Evolutionary conservation across 2,888 invertebrate genomes (phyloP).

Genomic region (Dolichomitus sp.): DNA sequence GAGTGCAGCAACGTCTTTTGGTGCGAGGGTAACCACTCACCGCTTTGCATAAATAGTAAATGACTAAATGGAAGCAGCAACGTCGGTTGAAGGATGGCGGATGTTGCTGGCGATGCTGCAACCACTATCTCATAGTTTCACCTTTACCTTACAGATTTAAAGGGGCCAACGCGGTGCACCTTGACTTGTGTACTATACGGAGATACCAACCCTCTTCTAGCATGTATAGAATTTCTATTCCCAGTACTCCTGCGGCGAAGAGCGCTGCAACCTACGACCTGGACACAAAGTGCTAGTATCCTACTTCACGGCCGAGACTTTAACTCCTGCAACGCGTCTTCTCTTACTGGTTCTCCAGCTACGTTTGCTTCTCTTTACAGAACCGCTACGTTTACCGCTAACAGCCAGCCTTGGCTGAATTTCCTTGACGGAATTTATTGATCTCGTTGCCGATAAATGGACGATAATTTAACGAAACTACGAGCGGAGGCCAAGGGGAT

Average conservation of each 20-base stretch:
- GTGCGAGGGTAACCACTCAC: constrained; percentile 56
- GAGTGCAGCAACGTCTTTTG: constrained; percentile 53
- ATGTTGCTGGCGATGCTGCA: constrained; percentile 54
- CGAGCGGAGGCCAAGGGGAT: background rate
- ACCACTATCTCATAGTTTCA: constrained; percentile 67
- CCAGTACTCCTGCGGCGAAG: constrained; percentile 9
- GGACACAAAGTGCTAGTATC: constrained; percentile 57
- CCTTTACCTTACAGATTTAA: constrained; percentile 70
- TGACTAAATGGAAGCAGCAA: constrained; percentile 72
- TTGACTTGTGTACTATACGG: constrained; percentile 20
- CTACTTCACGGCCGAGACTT: constrained; percentile 47
- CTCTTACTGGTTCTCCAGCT: background rate
- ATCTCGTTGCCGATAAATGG: constrained; percentile 60
- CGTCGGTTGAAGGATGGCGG: constrained; percentile 36
- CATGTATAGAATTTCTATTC: background rate
- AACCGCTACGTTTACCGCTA: constrained; percentile 40
- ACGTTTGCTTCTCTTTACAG: constrained; percentile 27
- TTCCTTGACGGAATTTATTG: constrained; percentile 56
- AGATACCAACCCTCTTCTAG: constrained; percentile 34
- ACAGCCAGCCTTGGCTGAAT: constrained; percentile 40
- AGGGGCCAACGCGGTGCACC: constrained; percentile 55
- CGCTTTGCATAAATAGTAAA: constrained; percentile 78
- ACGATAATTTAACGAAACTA: constrained; percentile 57
- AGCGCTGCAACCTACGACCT: constrained; percentile 7
- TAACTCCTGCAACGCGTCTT: constrained; percentile 29